Evolutionary conservation across 2,113 vertebrate species (phyloP).

Genomic region (Brienomyrus brachyistius): DNA sequence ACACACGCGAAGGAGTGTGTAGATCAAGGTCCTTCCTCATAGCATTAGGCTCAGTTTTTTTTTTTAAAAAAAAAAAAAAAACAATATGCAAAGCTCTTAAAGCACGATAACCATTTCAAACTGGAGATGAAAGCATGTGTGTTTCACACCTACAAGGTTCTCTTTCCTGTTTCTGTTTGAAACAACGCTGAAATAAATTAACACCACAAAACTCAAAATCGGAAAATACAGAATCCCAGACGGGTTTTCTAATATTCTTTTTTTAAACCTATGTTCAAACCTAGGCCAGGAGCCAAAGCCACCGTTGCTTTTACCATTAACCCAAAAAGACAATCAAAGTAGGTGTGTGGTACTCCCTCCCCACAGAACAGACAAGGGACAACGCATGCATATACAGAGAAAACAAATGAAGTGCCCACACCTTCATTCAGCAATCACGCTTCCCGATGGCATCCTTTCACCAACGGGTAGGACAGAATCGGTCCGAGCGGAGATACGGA

Average conservation of each 20-base stretch:
- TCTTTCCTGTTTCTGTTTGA: not conserved
- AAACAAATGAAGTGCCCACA: not conserved
- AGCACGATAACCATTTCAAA: not conserved
- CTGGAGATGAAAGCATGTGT: not conserved
- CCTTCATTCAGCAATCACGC: not conserved
- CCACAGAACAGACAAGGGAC: slow-evolving; percentile 37
- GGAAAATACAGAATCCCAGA: not conserved
- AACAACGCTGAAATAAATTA: not conserved
- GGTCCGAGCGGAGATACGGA: not conserved
- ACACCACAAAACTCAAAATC: not conserved
- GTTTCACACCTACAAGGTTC: not conserved
- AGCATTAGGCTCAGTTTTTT: not conserved
- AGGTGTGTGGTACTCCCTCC: slow-evolving; percentile 23
- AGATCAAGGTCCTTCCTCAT: not conserved
- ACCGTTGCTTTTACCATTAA: slow-evolving; percentile 40
- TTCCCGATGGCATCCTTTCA: not conserved
- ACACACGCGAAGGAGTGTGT: not conserved
- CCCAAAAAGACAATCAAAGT: slow-evolving; percentile 33
- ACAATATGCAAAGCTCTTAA: not conserved
- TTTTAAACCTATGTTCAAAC: not conserved
- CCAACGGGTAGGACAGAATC: not conserved
- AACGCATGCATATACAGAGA: slow-evolving; percentile 10
- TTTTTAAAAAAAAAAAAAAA: not conserved
- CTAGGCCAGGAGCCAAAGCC: slow-evolving; percentile 34
- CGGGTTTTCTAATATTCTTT: not conserved